Conservation (phyloP, 2,113 vertebrate genomes). For the Salvelinus fontinalis region DNA sequence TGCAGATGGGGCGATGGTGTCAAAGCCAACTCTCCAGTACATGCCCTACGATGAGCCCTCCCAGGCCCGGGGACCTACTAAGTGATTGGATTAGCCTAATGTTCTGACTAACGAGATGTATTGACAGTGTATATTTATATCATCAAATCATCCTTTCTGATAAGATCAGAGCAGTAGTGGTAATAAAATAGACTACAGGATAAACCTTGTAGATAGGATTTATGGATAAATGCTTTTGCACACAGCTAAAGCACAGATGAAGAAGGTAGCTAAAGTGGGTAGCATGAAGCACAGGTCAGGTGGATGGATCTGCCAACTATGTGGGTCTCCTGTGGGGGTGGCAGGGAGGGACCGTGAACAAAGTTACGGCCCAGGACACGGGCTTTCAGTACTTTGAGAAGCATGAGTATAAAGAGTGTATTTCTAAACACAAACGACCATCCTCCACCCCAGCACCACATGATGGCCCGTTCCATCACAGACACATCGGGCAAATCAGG, state of each 20-base stretch:
- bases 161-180: not conserved
- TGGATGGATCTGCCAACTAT: not conserved
- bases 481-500: not conserved
- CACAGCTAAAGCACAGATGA: not conserved
- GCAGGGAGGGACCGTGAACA: not conserved
- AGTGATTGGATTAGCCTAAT: not conserved
- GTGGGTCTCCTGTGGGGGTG: not conserved
- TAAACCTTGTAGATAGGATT: not conserved
- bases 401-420: not conserved
- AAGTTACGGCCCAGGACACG: too few species aligned
- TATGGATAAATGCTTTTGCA: not conserved
- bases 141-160: not conserved
- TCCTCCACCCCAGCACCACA: too few species aligned
- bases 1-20: too few species aligned
- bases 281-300: not conserved
- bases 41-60: not conserved
- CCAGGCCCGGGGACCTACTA: not conserved
- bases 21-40: too few species aligned
- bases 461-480: not conserved
- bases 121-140: not conserved
- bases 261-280: not conserved
- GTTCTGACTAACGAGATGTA: slow-evolving; percentile 1
- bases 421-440: not conserved
- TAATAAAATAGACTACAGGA: not conserved
- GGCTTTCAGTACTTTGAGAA: not conserved